A percentile compares a stretch with the other conserved stretches of the same genome.
phyloP scores from a whole-genome alignment of 2,888 invertebrate genomes.

The Chaetogeoica ovagalla region DNA sequence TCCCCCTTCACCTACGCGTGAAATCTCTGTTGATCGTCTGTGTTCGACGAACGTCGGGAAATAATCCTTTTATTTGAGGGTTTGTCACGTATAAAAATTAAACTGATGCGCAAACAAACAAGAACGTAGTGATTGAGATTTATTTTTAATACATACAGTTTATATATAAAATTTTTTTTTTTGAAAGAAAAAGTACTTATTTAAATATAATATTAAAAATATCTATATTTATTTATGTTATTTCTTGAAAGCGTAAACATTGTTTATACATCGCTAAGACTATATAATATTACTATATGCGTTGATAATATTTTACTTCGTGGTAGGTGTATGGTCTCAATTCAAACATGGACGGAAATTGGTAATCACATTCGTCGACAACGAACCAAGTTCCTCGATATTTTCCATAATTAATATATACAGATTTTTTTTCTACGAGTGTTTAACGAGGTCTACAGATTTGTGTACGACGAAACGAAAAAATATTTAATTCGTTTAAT shows the following conservation, averaged over 20 bases:
- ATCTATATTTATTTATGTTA: background rate
- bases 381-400: too few species aligned
- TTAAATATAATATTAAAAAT: background rate
- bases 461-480: too few species aligned
- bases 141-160: background rate
- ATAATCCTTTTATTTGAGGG: slow-evolving; percentile 15
- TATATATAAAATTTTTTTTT: background rate
- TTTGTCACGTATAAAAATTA: slow-evolving; percentile 35
- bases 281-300: too few species aligned
- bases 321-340: too few species aligned
- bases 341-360: too few species aligned
- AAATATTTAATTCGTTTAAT: too few species aligned
- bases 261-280: background rate
- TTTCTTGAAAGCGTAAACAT: background rate
- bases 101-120: background rate
- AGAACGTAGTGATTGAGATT: background rate
- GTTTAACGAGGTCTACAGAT: too few species aligned
- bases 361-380: too few species aligned
- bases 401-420: too few species aligned
- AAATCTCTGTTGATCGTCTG: background rate
- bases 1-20: background rate
- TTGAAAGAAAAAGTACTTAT: background rate
- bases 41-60: background rate
- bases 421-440: too few species aligned
- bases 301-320: too few species aligned